Evolutionary conservation across 2,888 invertebrate species (phyloP).

Genomic region (Ferrisia virgata): DNA sequence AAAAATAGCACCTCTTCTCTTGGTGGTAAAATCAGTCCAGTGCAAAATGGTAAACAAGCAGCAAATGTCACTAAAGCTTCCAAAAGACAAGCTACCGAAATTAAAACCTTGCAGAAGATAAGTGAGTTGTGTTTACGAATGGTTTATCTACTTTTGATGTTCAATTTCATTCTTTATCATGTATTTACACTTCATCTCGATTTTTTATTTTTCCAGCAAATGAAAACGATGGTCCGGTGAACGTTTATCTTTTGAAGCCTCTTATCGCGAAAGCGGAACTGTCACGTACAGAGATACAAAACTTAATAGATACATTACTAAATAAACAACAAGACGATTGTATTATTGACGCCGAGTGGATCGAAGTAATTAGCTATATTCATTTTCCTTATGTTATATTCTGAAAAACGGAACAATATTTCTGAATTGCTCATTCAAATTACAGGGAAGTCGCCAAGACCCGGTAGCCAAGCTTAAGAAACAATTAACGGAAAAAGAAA

Average conservation of each 20-base stretch:
- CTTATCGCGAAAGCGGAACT: conserved; percentile 77
- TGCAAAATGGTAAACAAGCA: conserved; percentile 14
- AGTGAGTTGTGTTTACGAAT: conserved; percentile 7
- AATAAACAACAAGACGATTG: conserved; percentile 74
- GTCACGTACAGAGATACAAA: conserved; percentile 82
- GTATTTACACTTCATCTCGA: not conserved
- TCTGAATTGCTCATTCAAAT: not conserved
- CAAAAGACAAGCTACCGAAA: conserved; percentile 36
- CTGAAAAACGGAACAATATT: not conserved
- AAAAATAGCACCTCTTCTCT: not conserved
- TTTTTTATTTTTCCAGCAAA: not conserved
- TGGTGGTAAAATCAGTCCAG: conserved; percentile 38
- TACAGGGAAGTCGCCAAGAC: conserved; percentile 69
- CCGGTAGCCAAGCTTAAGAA: conserved; percentile 82
- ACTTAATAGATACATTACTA: conserved; percentile 80
- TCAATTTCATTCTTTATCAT: not conserved
- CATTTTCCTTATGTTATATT: not conserved
- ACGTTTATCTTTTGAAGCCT: conserved; percentile 67
- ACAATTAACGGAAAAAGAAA: conserved; percentile 83
- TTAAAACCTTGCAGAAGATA: conserved; percentile 31
- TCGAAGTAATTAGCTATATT: conserved; percentile 65
- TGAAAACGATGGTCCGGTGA: conserved; percentile 54
- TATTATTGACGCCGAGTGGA: conserved; percentile 75
- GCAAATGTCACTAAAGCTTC: not conserved
- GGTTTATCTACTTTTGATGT: not conserved